These are phyloP conservation scores for Drosophila sp. DNA, from an alignment of 1,140 invertebrate species.

Conservation along the genomic window DNA sequence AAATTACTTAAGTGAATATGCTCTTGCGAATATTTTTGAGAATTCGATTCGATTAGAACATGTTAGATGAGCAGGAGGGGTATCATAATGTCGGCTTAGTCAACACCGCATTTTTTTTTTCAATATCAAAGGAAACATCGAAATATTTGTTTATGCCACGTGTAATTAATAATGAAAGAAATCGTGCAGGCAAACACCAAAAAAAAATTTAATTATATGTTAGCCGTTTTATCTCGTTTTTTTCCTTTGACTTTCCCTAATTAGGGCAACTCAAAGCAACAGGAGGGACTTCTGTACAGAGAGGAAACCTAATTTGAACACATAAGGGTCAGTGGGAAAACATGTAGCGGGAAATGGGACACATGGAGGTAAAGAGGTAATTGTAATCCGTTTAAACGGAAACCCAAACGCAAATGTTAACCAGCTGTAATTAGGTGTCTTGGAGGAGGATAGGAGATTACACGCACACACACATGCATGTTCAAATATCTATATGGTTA, in stretches of 20 bases:
- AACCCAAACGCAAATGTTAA: constrained; percentile 51
- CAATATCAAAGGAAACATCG: constrained; percentile 39
- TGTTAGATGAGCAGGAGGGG: background rate
- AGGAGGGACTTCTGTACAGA: background rate
- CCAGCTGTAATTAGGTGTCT: constrained; percentile 45
- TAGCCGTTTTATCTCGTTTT: constrained; percentile 18
- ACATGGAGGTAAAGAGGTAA: constrained; percentile 16
- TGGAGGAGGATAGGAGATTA: constrained; percentile 16
- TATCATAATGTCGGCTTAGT: constrained; percentile 9
- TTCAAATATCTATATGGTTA: background rate
- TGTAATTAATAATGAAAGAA: constrained; percentile 70
- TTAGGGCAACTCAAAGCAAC: constrained; percentile 43
- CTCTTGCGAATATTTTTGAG: too few relatives aligned
- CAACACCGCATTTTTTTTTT: constrained; percentile 18
- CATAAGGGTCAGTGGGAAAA: constrained; percentile 4
- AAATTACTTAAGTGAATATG: too few relatives aligned
- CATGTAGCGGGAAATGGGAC: background rate
- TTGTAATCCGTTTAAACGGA: constrained; percentile 36
- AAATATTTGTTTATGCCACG: constrained; percentile 52
- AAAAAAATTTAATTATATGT: constrained; percentile 53
- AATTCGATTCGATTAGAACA: background rate
- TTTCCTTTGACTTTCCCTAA: constrained; percentile 26
- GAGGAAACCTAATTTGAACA: constrained; percentile 3
- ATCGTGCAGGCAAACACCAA: constrained; percentile 20
- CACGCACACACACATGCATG: background rate